Conservation (phyloP, 2,113 vertebrate genomes). For the Spea multiplicata region DNA sequence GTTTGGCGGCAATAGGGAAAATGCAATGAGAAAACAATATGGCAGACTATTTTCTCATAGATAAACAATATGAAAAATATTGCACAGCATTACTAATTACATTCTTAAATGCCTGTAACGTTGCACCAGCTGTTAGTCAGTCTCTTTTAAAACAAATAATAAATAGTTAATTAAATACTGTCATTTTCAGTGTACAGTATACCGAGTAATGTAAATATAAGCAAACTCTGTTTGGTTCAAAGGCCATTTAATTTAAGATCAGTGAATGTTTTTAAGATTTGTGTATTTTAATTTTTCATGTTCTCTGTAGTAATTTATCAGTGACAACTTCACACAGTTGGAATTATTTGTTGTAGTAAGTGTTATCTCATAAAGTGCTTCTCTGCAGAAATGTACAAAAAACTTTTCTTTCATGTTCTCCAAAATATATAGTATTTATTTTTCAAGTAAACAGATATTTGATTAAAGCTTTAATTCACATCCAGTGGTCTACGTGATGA, state of each 20-base stretch:
- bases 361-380: conserved; percentile 29
- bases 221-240: not conserved
- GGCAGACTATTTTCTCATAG: not conserved
- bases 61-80: not conserved
- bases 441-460: not conserved
- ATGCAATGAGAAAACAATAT: no score
- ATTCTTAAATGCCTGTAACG: not conserved
- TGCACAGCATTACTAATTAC: not conserved
- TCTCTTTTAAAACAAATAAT: not conserved
- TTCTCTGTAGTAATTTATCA: conserved; percentile 33
- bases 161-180: not conserved
- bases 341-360: conserved; percentile 28
- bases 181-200: not conserved
- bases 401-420: conserved; percentile 7
- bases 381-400: conserved; percentile 8
- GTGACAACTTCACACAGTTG: conserved; percentile 12
- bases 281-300: conserved; percentile 20
- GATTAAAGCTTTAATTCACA: not conserved
- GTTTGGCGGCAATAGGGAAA: no score
- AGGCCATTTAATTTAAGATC: conserved; percentile 9
- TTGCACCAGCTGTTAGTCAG: not conserved
- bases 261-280: conserved; percentile 29
- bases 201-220: not conserved
- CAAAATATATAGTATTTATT: conserved; percentile 32
- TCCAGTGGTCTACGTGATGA: not conserved